These are phyloP conservation scores for Cheumatopsyche charites DNA, from an alignment of 1,140 invertebrate species.

Conservation along the genomic window DNA sequence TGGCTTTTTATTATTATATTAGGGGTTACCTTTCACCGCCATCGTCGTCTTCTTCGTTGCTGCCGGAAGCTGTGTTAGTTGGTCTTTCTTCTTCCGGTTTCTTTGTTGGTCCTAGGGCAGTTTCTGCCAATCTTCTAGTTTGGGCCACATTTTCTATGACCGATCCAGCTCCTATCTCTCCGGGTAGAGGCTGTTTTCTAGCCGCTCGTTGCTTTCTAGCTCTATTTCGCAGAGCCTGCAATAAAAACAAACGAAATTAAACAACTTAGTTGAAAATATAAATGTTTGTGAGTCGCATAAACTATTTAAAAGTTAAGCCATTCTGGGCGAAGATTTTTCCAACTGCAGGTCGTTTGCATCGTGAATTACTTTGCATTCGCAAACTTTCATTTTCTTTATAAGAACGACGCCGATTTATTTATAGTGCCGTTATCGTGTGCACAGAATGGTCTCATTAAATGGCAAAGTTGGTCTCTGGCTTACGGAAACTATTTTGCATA, in stretches of 20 bases:
- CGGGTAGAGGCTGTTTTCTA: constrained; percentile 73
- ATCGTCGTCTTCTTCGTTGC: constrained; percentile 85
- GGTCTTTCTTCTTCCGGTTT: constrained; percentile 69
- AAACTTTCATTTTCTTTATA: constrained; percentile 2
- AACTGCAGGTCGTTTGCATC: too few relatives aligned
- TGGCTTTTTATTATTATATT: too few relatives aligned
- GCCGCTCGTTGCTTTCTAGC: constrained; percentile 80
- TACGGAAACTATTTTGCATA: constrained; percentile 18
- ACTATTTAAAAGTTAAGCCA: too few relatives aligned
- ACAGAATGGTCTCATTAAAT: constrained; percentile 8
- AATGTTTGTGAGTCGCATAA: too few relatives aligned
- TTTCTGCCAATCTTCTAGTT: constrained; percentile 80
- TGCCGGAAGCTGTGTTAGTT: constrained; percentile 89
- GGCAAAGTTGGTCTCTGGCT: background rate
- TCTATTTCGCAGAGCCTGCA: constrained; percentile 73
- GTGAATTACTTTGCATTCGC: too few relatives aligned
- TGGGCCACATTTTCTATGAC: constrained; percentile 89
- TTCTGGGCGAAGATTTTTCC: too few relatives aligned
- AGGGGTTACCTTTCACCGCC: constrained; percentile 54
- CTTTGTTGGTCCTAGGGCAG: constrained; percentile 71
- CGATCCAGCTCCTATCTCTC: constrained; percentile 77
- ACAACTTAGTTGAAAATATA: background rate
- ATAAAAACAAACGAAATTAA: constrained; percentile 9
- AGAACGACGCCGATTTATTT: background rate
- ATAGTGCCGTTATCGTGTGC: constrained; percentile 8